phyloP scores from a whole-genome alignment of 2,888 invertebrate species.

The Mamestra brassicae region DNA sequence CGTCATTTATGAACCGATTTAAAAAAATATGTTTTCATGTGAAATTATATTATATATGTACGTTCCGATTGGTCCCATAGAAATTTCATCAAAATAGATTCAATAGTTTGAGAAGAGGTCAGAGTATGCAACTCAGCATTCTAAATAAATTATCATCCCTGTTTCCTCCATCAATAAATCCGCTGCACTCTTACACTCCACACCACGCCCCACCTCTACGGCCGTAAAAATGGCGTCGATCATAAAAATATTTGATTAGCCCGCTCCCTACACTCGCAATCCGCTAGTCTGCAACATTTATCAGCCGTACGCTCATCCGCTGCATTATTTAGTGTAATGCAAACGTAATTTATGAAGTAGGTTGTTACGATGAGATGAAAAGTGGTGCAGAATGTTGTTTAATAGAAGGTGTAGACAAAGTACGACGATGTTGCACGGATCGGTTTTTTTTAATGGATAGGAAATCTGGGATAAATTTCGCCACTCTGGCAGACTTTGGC shows the following conservation, averaged over 20 bases:
- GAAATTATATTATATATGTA: no score
- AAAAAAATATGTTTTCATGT: no score
- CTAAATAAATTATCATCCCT: background rate
- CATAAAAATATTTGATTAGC: conserved; percentile 91
- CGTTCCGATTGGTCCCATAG: no score
- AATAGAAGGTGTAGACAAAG: background rate
- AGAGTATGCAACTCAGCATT: conserved; percentile 10
- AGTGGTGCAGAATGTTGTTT: conserved; percentile 17
- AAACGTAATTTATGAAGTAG: conserved; percentile 70
- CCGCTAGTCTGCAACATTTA: conserved; percentile 86
- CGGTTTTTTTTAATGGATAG: no score
- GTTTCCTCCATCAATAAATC: background rate
- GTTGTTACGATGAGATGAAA: conserved; percentile 47
- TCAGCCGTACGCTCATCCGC: conserved; percentile 71
- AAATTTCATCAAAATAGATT: no score
- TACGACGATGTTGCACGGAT: background rate
- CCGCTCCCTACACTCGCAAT: conserved; percentile 83
- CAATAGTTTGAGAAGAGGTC: no score
- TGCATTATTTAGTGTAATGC: conserved; percentile 73
- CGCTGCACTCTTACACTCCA: conserved; percentile 40
- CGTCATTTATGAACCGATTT: no score
- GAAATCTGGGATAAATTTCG: no score
- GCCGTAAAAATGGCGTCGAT: conserved; percentile 88
- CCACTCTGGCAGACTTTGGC: no score
- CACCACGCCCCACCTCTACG: conserved; percentile 71